A percentile compares a stretch with the other conserved stretches of the same genome.
These are phyloP conservation scores for Physella acuta DNA, from an alignment of 1,140 invertebrate species.

Conservation along the genomic window DNA sequence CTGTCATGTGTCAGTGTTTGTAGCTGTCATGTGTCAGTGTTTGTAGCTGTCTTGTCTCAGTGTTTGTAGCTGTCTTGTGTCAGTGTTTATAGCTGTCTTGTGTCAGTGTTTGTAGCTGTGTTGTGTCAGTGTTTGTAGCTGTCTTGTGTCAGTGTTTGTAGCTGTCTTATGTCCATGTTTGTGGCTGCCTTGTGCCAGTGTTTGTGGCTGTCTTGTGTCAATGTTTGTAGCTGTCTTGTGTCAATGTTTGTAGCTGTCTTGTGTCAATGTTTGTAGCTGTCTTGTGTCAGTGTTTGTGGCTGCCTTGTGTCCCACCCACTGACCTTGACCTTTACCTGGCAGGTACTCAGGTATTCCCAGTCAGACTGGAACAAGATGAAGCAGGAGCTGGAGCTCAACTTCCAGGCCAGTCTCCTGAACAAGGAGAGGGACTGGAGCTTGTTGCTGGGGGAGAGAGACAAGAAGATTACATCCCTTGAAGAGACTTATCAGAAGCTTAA, in stretches of 20 bases:
- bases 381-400: slow-evolving; percentile 53
- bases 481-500: slow-evolving; percentile 49
- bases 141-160: not conserved
- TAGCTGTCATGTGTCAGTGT: not conserved
- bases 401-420: slow-evolving; percentile 57
- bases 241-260: too few relatives aligned
- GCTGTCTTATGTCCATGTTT: too few relatives aligned
- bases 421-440: slow-evolving; percentile 53
- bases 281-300: too few relatives aligned
- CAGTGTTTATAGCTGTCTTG: not conserved
- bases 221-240: too few relatives aligned
- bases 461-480: slow-evolving; percentile 39
- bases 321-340: too few relatives aligned
- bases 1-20: not conserved
- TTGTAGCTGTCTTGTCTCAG: not conserved
- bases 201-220: too few relatives aligned
- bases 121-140: not conserved
- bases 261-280: too few relatives aligned
- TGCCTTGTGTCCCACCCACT: too few relatives aligned
- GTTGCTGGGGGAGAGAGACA: slow-evolving; percentile 44
- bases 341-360: slow-evolving; percentile 49
- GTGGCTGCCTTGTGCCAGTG: too few relatives aligned
- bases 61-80: not conserved
- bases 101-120: not conserved
- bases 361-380: slow-evolving; percentile 49